Evolutionary conservation across 1,140 invertebrate genomes (phyloP).

Genomic region (Sesamia nonagrioides): DNA sequence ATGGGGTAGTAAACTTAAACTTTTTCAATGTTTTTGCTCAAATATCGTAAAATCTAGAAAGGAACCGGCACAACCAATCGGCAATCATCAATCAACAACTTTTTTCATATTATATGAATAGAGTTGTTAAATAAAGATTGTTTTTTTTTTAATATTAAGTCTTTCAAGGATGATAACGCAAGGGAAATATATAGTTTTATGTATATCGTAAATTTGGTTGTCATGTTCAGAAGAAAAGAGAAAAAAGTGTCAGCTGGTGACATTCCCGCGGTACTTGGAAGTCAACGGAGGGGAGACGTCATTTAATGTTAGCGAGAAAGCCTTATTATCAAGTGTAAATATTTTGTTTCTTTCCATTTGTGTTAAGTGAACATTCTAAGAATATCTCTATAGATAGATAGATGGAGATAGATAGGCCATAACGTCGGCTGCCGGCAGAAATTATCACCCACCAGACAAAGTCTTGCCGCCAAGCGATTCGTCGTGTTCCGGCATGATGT

Average conservation of each 20-base stretch:
- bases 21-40: not conserved
- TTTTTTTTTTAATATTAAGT: not conserved
- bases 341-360: not conserved
- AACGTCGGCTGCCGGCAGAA: too few relatives aligned
- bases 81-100: too few relatives aligned
- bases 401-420: too few relatives aligned
- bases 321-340: conserved; percentile 30
- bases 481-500: too few relatives aligned
- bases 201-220: conserved; percentile 19
- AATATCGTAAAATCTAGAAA: not conserved
- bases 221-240: conserved; percentile 30
- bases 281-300: conserved; percentile 19
- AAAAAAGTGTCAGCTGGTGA: conserved; percentile 10
- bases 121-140: too few relatives aligned
- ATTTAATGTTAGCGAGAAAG: conserved; percentile 11
- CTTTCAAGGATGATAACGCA: not conserved
- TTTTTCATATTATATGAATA: too few relatives aligned
- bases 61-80: not conserved
- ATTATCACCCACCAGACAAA: too few relatives aligned
- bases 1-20: not conserved
- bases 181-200: not conserved
- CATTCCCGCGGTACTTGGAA: conserved; percentile 19
- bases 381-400: not conserved
- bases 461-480: too few relatives aligned
- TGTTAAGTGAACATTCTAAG: not conserved